A percentile compares a stretch with the other conserved stretches of the same genome.
Conservation (phyloP, 64 coral and sea anemone species). For the Cladopsammia gracilis region DNA sequence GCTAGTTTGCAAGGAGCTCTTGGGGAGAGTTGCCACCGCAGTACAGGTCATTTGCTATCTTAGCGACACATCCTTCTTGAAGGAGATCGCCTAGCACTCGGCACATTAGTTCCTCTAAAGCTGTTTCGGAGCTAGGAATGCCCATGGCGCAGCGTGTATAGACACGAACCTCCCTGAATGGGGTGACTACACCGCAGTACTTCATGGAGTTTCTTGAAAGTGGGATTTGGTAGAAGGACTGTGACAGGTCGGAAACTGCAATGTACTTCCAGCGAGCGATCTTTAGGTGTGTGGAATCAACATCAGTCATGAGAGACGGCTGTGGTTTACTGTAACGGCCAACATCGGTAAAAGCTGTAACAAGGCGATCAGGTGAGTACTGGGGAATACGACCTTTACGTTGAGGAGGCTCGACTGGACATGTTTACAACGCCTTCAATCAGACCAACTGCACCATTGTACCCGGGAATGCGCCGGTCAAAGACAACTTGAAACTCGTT, state of each 20-base stretch:
- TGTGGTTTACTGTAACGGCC: no score
- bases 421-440: conserved; percentile 37
- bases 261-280: conserved; percentile 50
- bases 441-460: conserved; percentile 36
- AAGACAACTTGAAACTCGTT: conserved; percentile 33
- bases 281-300: conserved; percentile 48
- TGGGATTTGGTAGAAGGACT: no score
- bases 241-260: background rate
- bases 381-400: conserved; percentile 34
- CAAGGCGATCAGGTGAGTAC: conserved; percentile 29
- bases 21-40: conserved; percentile 9
- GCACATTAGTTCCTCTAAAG: no score
- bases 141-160: no score
- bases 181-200: no score
- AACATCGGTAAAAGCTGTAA: conserved; percentile 42
- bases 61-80: no score
- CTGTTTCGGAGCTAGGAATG: no score
- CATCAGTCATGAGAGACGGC: conserved; percentile 41
- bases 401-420: conserved; percentile 18
- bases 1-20: conserved; percentile 31
- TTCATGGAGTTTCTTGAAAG: no score
- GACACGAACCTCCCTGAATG: no score
- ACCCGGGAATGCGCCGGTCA: conserved; percentile 28
- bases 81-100: no score
- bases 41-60: background rate